These are phyloP conservation scores for Drosophila setifemur DNA, from an alignment of 1,140 invertebrate species.

Conservation along the genomic window DNA sequence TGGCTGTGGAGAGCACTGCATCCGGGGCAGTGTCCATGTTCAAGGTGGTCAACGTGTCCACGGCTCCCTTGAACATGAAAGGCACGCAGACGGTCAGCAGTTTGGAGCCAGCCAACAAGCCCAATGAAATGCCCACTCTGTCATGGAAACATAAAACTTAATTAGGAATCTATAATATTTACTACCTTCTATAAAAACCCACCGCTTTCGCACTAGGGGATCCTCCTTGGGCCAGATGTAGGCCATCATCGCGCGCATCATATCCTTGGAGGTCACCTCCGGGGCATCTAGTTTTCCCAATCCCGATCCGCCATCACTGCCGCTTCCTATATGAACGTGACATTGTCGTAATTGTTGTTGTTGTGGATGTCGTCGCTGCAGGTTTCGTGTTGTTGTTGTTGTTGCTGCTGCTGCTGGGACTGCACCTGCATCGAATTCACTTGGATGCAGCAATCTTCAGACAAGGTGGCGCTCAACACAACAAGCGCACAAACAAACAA, in stretches of 20 bases:
- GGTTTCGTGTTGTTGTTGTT: conserved; percentile 22
- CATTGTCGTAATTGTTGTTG: conserved; percentile 86
- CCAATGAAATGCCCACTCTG: conserved; percentile 93
- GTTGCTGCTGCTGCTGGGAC: conserved; percentile 30
- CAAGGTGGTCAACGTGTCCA: conserved; percentile 93
- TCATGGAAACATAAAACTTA: not conserved
- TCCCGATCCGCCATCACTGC: conserved; percentile 85
- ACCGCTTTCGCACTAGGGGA: conserved; percentile 70
- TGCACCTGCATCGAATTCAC: conserved; percentile 74
- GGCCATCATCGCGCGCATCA: conserved; percentile 93
- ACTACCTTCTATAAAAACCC: no score
- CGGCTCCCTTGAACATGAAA: conserved; percentile 97
- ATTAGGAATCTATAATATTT: not conserved
- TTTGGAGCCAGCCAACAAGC: conserved; percentile 91
- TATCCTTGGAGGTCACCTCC: conserved; percentile 88
- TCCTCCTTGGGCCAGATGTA: conserved; percentile 97
- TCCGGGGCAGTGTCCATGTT: conserved; percentile 88
- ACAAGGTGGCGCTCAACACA: conserved; percentile 79
- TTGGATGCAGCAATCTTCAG: conserved; percentile 80
- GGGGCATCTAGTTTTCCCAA: conserved; percentile 84
- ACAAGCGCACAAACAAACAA: conserved; percentile 76
- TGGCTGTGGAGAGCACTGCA: conserved; percentile 88
- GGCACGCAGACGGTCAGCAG: conserved; percentile 96
- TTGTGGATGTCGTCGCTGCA: conserved; percentile 2
- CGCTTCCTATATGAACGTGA: conserved; percentile 93